Evolutionary conservation across 2,113 vertebrate genomes (phyloP).

Genomic region (Fukomys damarensis): DNA sequence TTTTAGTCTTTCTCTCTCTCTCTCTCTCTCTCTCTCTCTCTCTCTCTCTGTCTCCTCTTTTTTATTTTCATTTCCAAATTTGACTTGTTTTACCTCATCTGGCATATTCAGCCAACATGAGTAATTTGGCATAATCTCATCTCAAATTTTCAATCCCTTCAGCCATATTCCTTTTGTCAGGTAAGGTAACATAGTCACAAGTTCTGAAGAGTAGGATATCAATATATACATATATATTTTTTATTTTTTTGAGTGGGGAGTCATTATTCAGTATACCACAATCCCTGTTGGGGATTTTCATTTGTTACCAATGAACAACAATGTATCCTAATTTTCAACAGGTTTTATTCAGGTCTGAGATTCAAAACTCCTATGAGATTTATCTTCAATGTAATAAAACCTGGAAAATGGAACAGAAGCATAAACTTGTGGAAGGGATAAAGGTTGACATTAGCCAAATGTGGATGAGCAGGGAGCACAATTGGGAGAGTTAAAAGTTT

Average conservation of each 20-base stretch:
- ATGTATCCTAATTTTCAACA: neutral
- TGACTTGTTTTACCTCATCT: neutral
- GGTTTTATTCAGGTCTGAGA: neutral
- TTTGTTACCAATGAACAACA: neutral
- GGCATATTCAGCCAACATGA: neutral
- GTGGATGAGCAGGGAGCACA: neutral
- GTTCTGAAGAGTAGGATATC: neutral
- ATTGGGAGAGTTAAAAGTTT: neutral
- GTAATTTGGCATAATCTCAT: neutral
- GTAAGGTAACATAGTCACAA: neutral
- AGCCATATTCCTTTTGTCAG: neutral
- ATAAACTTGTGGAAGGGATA: neutral
- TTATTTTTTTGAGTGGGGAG: no score
- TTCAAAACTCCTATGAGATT: neutral
- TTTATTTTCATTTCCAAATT: neutral
- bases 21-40: neutral
- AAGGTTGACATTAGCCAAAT: neutral
- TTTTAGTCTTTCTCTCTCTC: neutral
- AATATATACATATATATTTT: no score
- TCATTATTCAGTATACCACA: neutral
- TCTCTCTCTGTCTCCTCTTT: rapidly evolving
- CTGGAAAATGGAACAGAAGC: neutral
- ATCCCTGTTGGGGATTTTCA: neutral
- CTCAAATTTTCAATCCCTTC: neutral
- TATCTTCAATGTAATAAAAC: neutral